A percentile compares a stretch with the other conserved stretches of the same genome.
phyloP scores from a whole-genome alignment of 2,113 vertebrate species.

The Scomber colias region DNA sequence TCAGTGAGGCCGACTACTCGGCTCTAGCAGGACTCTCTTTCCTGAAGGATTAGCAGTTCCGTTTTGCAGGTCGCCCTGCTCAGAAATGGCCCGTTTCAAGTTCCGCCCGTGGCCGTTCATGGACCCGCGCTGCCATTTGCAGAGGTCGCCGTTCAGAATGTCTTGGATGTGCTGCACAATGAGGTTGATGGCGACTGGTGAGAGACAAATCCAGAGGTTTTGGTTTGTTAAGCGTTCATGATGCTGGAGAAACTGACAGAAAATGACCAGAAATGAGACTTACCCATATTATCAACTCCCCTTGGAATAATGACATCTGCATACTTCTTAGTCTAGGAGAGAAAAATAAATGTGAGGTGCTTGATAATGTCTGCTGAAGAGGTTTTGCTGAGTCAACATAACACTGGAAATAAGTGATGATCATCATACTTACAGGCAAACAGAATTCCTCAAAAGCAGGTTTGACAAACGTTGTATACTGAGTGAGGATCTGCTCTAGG shows the following conservation, averaged over 20 bases:
- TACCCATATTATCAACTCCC: slow-evolving; percentile 99
- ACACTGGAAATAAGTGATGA: background rate
- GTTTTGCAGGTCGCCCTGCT: slow-evolving; percentile 80
- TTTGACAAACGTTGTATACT: slow-evolving; percentile 98
- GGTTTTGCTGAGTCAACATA: too few species aligned
- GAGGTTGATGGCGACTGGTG: slow-evolving; percentile 96
- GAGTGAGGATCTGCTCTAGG: slow-evolving; percentile 96
- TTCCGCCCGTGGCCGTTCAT: slow-evolving; percentile 84
- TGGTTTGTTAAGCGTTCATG: background rate
- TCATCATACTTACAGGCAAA: slow-evolving; percentile 87
- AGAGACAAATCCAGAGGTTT: background rate
- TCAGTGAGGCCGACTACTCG: slow-evolving; percentile 95
- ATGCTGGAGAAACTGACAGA: background rate
- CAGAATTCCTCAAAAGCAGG: slow-evolving; percentile 99
- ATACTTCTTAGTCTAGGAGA: slow-evolving; percentile 95
- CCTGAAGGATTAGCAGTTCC: slow-evolving; percentile 64
- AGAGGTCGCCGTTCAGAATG: slow-evolving; percentile 94
- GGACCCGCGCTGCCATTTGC: slow-evolving; percentile 91
- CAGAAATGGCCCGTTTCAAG: slow-evolving; percentile 88
- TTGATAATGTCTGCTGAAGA: background rate
- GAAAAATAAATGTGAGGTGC: slow-evolving; percentile 11
- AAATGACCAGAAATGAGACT: slow-evolving; percentile 35
- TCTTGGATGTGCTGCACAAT: slow-evolving; percentile 99
- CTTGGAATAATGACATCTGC: slow-evolving; percentile 97
- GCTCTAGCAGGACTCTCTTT: slow-evolving; percentile 92